Conservation (phyloP, 2,888 invertebrate genomes). For the Eumacrocentrus americanus region DNA sequence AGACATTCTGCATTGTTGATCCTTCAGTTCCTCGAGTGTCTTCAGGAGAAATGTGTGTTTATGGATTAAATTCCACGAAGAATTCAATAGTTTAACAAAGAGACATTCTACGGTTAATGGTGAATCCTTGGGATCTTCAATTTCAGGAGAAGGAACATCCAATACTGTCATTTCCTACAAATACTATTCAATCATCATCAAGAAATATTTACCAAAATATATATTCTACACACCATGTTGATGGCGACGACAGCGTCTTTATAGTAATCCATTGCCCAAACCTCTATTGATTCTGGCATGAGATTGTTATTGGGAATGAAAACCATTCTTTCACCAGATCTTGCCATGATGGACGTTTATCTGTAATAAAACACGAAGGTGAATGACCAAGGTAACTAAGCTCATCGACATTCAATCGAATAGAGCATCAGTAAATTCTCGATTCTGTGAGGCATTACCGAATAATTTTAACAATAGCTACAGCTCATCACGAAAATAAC, state of each 20-base stretch:
- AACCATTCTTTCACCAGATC: conserved; percentile 30
- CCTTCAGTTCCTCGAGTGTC: conserved; percentile 36
- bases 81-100: conserved; percentile 39
- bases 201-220: too few relatives aligned
- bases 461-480: conserved; percentile 14
- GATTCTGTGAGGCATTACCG: background rate
- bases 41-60: conserved; percentile 41
- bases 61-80: conserved; percentile 41
- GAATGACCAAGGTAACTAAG: conserved; percentile 5
- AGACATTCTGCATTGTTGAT: conserved; percentile 36
- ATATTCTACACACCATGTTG: conserved; percentile 41
- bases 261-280: conserved; percentile 42
- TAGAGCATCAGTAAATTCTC: background rate
- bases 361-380: background rate
- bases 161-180: conserved; percentile 45
- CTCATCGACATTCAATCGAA: background rate
- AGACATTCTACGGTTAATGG: conserved; percentile 25
- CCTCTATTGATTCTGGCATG: conserved; percentile 23
- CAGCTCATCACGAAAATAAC: background rate
- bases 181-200: too few relatives aligned
- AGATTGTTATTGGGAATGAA: conserved; percentile 26
- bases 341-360: conserved; percentile 29
- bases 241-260: conserved; percentile 39
- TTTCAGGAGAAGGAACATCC: conserved; percentile 29
- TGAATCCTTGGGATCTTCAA: conserved; percentile 28